phyloP scores from a whole-genome alignment of 30 jellyfish, hydroid and myxozoan genomes.

The Hydractinia symbiolongicarpus region DNA sequence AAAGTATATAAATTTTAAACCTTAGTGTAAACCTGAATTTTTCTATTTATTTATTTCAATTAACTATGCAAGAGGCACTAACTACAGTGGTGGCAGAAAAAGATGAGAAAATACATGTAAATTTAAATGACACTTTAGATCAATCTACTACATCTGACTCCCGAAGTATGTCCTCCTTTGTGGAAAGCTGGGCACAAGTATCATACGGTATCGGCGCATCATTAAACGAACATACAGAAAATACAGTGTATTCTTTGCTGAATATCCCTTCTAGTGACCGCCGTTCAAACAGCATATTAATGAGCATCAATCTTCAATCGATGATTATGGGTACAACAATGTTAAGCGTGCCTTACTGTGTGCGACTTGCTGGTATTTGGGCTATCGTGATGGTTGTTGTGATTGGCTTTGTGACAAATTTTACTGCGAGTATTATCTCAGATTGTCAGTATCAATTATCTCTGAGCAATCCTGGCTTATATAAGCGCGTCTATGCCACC shows the following conservation, averaged over 20 bases:
- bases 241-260: conserved; percentile 28
- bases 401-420: conserved; percentile 41
- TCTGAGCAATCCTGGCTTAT: not conserved
- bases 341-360: conserved; percentile 56
- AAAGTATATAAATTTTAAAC: no score
- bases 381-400: conserved; percentile 41
- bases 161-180: not conserved
- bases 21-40: no score
- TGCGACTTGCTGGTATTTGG: conserved; percentile 49
- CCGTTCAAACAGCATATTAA: conserved; percentile 46
- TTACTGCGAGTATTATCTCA: conserved; percentile 36
- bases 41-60: no score
- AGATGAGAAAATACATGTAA: no score
- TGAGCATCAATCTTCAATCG: conserved; percentile 47
- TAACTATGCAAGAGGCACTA: no score
- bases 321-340: conserved; percentile 76
- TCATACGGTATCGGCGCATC: not conserved
- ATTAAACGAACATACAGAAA: not conserved
- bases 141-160: no score
- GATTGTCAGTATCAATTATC: conserved; percentile 69
- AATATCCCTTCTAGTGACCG: conserved; percentile 71
- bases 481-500: conserved; percentile 47
- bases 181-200: not conserved
- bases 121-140: no score
- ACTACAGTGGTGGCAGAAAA: no score